Base-by-base conservation (phyloP, 1,140 invertebrate species). In the Philopotamus ludificatus region DNA sequence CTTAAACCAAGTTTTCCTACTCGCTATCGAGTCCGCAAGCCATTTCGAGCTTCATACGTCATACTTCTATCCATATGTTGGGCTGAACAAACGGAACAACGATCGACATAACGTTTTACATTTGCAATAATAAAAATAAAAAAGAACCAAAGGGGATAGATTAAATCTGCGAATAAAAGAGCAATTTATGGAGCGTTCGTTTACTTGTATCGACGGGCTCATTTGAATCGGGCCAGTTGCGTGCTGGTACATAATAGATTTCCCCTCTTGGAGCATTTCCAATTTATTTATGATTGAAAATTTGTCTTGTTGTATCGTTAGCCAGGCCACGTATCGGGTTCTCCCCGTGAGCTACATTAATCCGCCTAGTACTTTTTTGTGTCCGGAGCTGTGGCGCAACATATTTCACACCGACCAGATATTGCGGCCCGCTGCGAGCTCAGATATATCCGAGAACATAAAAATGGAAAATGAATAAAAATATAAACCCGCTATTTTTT, bases 201-300 rank as follows among this genome's bases (percentile, higher is more conserved):
- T 68, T 68, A 54, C 66, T 68, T 67, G 66, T 67, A 53, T 60
- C 49, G 26, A 54, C 16, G 18, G 49, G 21, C 34, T 42, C 53
- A 42, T 62, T 63, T 57, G 45, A 68, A 65, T 62, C 54, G n/a
- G 44, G 8, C 16, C 21, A 25, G 50, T 68, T 50, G 67, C 67
- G 67, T 68, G 67, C 60, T 44, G 62, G 45, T 44, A 39, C 34
- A 44, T 65, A 68, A 68, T 65, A 68, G 39, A 68, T 68, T 68
- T 67, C 55, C 66, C 49, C 54, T 47, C 26, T 55, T 50, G 57
- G 64, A 62, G 28, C 63, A 60, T 68, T 68, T 68, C 61, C 62
- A 68, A 68, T 68, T 68, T 68, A 68, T 68, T 68, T 68, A 68
- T 68, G 66, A 68, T 67, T 68, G 66, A 68, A 68, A 68, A 68